A percentile compares a stretch with the other conserved stretches of the same genome.
phyloP scores from a whole-genome alignment of 2,888 invertebrate species.

The Phortica magna region DNA sequence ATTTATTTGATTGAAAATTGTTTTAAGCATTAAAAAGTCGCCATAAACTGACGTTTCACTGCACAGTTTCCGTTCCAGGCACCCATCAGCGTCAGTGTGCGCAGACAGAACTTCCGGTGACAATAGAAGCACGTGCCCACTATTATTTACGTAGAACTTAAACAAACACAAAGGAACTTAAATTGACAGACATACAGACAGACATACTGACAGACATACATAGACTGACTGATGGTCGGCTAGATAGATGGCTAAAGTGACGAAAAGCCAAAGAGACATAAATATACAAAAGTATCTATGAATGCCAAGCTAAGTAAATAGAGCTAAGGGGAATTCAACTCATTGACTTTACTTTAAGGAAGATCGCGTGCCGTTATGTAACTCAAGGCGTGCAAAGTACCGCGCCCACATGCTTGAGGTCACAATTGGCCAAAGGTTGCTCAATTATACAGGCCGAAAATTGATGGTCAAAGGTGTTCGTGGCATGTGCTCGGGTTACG shows the following conservation, averaged over 20 bases:
- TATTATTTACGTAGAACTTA: not conserved
- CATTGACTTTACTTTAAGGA: too few species aligned
- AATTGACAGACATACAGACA: not conserved
- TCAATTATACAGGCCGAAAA: not conserved
- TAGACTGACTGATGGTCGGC: not conserved
- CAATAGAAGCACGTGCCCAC: constrained; percentile 7
- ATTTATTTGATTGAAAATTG: not conserved
- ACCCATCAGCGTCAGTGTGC: not conserved
- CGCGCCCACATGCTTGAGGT: constrained; percentile 5
- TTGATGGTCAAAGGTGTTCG: constrained; percentile 7
- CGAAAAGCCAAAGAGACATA: not conserved
- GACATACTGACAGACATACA: not conserved
- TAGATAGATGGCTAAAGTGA: too few species aligned
- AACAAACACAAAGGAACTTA: not conserved
- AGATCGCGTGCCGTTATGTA: not conserved
- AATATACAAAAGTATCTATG: not conserved
- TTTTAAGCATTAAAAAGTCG: not conserved
- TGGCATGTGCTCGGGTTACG: constrained; percentile 29
- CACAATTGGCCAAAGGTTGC: not conserved
- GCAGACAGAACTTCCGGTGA: not conserved
- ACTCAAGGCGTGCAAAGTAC: not conserved
- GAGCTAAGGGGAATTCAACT: too few species aligned
- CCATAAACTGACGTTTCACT: not conserved
- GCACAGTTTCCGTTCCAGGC: not conserved
- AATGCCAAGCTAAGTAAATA: not conserved